A percentile compares a stretch with the other conserved stretches of the same genome.
These are phyloP conservation scores for Saccostrea glomerata DNA, from an alignment of 1,140 invertebrate species.

Conservation along the genomic window DNA sequence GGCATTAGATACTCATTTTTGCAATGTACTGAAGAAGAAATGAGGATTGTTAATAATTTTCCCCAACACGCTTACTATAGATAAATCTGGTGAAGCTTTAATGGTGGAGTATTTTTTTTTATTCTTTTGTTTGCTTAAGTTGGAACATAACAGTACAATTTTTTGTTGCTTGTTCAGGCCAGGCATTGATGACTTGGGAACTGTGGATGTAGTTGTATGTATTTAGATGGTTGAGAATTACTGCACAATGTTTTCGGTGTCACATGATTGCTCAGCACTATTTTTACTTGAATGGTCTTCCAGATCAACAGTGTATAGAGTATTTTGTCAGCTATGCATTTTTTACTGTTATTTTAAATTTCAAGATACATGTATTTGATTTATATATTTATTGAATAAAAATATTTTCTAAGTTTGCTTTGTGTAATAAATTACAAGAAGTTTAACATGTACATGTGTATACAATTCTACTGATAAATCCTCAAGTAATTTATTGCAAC, in stretches of 20 bases:
- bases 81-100: background rate
- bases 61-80: too few relatives aligned
- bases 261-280: background rate
- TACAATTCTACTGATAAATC: too few relatives aligned
- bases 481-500: too few relatives aligned
- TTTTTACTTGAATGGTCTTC: background rate
- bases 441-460: background rate
- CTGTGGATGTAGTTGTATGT: constrained; percentile 16
- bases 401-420: background rate
- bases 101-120: background rate
- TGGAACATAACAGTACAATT: background rate
- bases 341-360: background rate
- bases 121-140: background rate
- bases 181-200: background rate
- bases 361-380: background rate
- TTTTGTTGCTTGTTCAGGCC: constrained; percentile 18
- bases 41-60: too few relatives aligned
- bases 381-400: constrained; percentile 22
- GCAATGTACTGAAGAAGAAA: too few relatives aligned
- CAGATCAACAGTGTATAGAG: background rate
- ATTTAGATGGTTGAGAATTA: background rate
- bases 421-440: background rate
- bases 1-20: too few relatives aligned
- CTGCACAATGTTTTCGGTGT: background rate
- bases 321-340: background rate